A percentile compares a stretch with the other conserved stretches of the same genome.
Evolutionary conservation across 1,140 invertebrate genomes (phyloP).

Genomic region (Drosophila kepulauana): DNA sequence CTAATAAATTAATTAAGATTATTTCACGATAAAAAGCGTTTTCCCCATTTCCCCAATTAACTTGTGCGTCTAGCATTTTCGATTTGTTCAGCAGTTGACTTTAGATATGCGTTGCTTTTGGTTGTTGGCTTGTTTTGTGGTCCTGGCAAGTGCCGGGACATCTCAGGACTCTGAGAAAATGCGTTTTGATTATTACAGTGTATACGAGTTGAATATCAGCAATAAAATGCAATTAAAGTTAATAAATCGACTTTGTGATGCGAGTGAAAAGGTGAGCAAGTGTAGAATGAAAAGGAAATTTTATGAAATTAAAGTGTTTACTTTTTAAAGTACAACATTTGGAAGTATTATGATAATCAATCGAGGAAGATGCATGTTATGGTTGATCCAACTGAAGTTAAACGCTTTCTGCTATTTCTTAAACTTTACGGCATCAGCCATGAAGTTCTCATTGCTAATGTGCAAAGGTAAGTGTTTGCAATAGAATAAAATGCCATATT

Average conservation of each 20-base stretch:
- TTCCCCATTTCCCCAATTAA: background rate
- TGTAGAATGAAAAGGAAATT: background rate
- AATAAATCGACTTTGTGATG: background rate
- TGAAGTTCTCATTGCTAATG: conserved; percentile 52
- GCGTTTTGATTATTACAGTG: conserved; percentile 67
- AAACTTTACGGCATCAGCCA: conserved; percentile 40
- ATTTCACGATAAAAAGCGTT: conserved; percentile 26
- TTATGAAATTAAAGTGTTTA: too few relatives aligned
- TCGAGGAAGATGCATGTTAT: conserved; percentile 63
- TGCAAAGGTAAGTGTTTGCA: background rate
- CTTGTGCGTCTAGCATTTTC: background rate
- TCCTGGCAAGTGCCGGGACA: conserved; percentile 43
- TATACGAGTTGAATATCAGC: conserved; percentile 53
- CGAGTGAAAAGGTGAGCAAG: conserved; percentile 43
- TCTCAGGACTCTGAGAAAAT: conserved; percentile 21
- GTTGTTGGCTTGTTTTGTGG: conserved; percentile 48
- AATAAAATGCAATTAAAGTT: conserved; percentile 49
- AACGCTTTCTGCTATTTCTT: conserved; percentile 47
- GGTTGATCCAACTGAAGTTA: conserved; percentile 58
- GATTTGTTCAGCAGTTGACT: conserved; percentile 39
- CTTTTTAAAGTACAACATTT: conserved; percentile 59
- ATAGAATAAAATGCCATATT: background rate
- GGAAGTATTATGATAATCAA: conserved; percentile 68
- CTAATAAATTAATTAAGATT: conserved; percentile 61
- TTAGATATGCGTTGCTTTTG: conserved; percentile 49